Evolutionary conservation across 2,888 invertebrate species (phyloP).

Genomic region (Andrena flavipes): DNA sequence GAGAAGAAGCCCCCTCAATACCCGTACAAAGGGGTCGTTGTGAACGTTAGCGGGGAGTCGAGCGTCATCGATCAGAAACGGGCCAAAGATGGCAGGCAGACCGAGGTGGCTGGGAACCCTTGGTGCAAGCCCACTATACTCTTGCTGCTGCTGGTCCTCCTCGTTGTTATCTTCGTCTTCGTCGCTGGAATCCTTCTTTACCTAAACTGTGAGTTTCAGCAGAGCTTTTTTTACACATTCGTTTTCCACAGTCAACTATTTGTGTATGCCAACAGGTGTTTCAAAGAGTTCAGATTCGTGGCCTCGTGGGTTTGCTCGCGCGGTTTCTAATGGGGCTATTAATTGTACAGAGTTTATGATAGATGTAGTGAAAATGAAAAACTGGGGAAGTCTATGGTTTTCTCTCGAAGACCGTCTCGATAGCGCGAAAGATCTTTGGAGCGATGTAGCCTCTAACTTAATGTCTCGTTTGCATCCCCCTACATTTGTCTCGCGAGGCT

Average conservation of each 20-base stretch:
- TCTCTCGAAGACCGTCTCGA: neutral
- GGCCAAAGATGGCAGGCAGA: constrained; percentile 78
- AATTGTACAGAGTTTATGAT: no score
- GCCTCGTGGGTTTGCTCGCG: neutral
- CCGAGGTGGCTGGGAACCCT: constrained; percentile 84
- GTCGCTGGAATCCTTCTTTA: constrained; percentile 87
- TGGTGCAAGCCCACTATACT: constrained; percentile 87
- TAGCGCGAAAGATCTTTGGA: neutral
- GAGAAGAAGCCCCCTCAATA: constrained; percentile 82
- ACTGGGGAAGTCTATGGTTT: neutral
- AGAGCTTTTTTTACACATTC: neutral
- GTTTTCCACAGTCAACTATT: neutral
- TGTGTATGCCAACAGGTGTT: neutral
- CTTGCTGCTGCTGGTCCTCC: constrained; percentile 86
- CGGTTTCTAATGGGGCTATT: neutral
- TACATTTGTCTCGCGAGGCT: constrained; percentile 2
- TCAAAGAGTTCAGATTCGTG: neutral
- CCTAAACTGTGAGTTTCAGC: constrained; percentile 87
- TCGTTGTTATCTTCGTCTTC: constrained; percentile 87
- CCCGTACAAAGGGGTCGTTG: constrained; percentile 83
- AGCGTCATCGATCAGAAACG: constrained; percentile 83
- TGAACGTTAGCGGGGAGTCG: constrained; percentile 83
- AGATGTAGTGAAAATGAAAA: no score
- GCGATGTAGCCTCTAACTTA: neutral
- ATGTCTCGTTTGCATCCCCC: neutral